Conservation (phyloP, 2,113 vertebrate species). For the Suncus etruscus region DNA sequence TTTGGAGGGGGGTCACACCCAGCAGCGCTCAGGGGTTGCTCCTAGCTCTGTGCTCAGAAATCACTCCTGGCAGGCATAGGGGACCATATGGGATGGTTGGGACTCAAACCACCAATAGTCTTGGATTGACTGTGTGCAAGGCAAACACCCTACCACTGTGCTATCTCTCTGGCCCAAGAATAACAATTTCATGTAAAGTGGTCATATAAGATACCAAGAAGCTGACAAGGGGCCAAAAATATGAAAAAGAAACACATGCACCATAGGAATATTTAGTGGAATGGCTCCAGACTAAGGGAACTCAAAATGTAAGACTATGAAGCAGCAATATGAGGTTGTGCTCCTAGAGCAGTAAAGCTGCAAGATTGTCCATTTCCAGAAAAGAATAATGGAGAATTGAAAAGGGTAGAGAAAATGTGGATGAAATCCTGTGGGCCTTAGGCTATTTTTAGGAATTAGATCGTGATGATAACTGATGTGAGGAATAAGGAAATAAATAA, state of each 20-base stretch:
- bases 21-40: too few species aligned
- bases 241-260: conserved; percentile 18
- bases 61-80: too few species aligned
- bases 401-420: neutral
- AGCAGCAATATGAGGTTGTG: neutral
- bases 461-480: neutral
- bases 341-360: neutral
- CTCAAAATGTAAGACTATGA: neutral
- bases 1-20: too few species aligned
- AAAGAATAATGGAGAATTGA: neutral
- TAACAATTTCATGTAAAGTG: conserved; percentile 35
- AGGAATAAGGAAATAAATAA: neutral
- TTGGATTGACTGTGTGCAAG: too few species aligned
- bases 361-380: neutral
- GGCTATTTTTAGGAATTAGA: conserved; percentile 1
- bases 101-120: too few species aligned
- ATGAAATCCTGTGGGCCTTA: neutral
- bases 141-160: too few species aligned
- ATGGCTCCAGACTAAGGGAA: neutral
- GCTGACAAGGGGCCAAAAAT: conserved; percentile 25
- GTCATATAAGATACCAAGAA: conserved; percentile 7
- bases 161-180: too few species aligned
- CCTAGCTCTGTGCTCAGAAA: too few species aligned
- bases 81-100: too few species aligned
- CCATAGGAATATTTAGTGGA: neutral